These are phyloP conservation scores for Euborellia annulipes DNA, from an alignment of 1,140 invertebrate species.

Conservation along the genomic window DNA sequence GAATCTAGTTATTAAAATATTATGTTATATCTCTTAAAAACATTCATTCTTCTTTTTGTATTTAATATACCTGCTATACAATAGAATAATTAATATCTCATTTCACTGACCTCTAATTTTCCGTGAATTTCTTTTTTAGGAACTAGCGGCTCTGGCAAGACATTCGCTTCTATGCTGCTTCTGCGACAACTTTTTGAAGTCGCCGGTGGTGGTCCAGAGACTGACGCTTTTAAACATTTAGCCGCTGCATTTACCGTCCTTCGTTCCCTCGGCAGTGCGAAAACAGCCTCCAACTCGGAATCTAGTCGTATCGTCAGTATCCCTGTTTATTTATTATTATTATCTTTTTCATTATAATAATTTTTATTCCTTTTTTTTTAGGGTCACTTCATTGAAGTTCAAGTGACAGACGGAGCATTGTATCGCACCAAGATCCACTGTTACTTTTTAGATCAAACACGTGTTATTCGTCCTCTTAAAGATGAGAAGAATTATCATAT, in stretches of 20 bases:
- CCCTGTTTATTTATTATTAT: background rate
- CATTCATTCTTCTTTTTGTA: too few relatives aligned
- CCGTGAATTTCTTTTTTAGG: constrained; percentile 40
- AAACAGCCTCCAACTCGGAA: constrained; percentile 77
- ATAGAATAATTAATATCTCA: too few relatives aligned
- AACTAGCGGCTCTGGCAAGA: constrained; percentile 88
- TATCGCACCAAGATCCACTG: constrained; percentile 93
- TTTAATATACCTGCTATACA: too few relatives aligned
- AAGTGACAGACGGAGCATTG: constrained; percentile 87
- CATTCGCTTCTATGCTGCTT: constrained; percentile 81
- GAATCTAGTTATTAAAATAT: too few relatives aligned
- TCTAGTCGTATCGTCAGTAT: constrained; percentile 78
- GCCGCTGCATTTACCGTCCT: constrained; percentile 87
- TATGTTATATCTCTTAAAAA: too few relatives aligned
- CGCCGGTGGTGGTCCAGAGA: constrained; percentile 82
- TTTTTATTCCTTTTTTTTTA: constrained; percentile 26
- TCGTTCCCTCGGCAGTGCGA: constrained; percentile 76
- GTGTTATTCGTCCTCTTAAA: constrained; percentile 67
- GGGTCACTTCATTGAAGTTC: constrained; percentile 92
- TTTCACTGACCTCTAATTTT: too few relatives aligned
- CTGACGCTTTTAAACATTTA: constrained; percentile 91
- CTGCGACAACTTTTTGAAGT: constrained; percentile 82
- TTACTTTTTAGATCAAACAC: constrained; percentile 84
- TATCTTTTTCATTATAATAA: background rate
- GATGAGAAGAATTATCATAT: constrained; percentile 94